Evolutionary conservation across 2,113 vertebrate species (phyloP).

Genomic region (Xiphophorus hellerii): DNA sequence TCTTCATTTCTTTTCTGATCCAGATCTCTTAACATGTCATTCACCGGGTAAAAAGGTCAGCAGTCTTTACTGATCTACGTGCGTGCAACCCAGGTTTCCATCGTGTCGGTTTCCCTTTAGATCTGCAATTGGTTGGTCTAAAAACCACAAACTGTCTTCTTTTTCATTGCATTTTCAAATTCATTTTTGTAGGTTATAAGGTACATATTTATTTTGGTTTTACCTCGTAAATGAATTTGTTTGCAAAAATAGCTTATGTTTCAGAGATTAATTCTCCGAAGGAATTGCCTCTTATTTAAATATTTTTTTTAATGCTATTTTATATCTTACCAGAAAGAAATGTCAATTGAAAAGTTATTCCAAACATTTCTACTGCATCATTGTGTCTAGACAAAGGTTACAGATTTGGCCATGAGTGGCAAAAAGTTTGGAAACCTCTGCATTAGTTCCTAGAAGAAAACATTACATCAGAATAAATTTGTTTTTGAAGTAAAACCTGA

Average conservation of each 20-base stretch:
- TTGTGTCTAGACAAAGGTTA: background rate
- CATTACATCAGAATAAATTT: too few relatives aligned
- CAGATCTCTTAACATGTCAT: constrained; percentile 7
- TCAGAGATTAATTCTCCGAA: background rate
- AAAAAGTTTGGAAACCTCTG: too few relatives aligned
- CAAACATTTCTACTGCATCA: background rate
- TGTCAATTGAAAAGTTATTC: too few relatives aligned
- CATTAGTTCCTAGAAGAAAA: too few relatives aligned
- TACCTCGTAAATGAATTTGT: too few relatives aligned
- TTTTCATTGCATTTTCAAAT: background rate
- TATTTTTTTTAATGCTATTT: too few relatives aligned
- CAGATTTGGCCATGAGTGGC: too few relatives aligned
- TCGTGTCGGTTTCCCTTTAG: background rate
- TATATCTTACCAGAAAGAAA: too few relatives aligned
- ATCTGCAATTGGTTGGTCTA: background rate
- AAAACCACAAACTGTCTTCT: constrained; percentile 35
- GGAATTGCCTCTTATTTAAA: background rate
- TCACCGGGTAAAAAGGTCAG: constrained; percentile 46
- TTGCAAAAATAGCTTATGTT: background rate
- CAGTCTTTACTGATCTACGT: background rate
- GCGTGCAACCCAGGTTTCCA: constrained; percentile 14
- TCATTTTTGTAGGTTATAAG: background rate
- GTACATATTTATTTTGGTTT: background rate
- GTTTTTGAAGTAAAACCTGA: too few relatives aligned
- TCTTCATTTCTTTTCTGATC: constrained; percentile 17